These are phyloP conservation scores for Aphelocoma californica DNA, from an alignment of 2,797 vertebrate genomes.

Conservation along the genomic window DNA sequence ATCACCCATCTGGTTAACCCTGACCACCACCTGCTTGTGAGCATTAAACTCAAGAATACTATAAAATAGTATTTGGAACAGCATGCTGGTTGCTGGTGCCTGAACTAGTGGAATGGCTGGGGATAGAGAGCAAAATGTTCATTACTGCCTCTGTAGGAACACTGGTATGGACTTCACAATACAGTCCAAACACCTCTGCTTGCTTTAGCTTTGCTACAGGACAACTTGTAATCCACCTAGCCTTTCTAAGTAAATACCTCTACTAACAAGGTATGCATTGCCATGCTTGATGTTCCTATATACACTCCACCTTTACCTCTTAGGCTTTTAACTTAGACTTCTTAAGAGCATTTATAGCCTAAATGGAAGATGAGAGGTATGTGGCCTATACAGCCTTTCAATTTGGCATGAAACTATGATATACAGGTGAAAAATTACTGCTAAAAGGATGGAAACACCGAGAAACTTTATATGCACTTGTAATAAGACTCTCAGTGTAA, in stretches of 20 bases:
- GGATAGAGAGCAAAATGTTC: neutral
- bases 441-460: neutral
- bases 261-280: neutral
- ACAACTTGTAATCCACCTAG: neutral
- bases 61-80: neutral
- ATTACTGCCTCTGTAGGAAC: neutral
- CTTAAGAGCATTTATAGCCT: neutral
- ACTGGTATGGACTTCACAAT: neutral
- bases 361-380: neutral
- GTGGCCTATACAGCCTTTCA: neutral
- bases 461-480: neutral
- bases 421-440: neutral
- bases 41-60: neutral
- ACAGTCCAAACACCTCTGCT: neutral
- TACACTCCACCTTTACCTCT: neutral
- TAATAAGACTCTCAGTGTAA: neutral
- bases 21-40: neutral
- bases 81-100: neutral
- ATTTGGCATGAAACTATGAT: neutral
- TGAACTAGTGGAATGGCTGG: neutral
- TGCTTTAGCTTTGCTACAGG: neutral
- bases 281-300: neutral
- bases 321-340: neutral
- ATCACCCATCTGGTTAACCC: neutral
- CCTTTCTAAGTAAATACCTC: neutral